phyloP scores from a whole-genome alignment of 2,113 vertebrate genomes.

The Pteruthius melanotis region DNA sequence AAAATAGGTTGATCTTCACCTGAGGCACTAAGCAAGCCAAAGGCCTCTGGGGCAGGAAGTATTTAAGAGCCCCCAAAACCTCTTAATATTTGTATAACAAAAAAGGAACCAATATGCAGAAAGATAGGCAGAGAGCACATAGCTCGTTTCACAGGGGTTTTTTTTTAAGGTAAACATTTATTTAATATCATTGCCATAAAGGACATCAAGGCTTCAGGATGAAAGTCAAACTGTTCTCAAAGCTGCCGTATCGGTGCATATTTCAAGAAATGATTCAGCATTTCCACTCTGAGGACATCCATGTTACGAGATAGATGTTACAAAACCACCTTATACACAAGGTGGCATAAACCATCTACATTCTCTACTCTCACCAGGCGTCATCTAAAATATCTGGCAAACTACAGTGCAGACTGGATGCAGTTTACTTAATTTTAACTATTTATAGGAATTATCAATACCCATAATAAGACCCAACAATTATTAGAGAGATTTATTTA shows the following conservation, averaged over 20 bases:
- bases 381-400: not conserved
- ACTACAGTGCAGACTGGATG: not conserved
- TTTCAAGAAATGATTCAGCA: not conserved
- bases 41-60: not conserved
- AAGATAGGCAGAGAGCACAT: not conserved
- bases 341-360: not conserved
- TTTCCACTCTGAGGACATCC: not conserved
- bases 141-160: not conserved
- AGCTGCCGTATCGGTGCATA: not conserved
- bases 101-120: not conserved
- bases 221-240: not conserved
- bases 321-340: not conserved
- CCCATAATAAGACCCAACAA: not conserved
- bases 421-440: not conserved
- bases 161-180: not conserved
- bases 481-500: not conserved
- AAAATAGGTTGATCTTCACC: not conserved
- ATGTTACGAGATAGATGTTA: not conserved
- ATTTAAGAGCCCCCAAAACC: not conserved
- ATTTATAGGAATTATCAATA: not conserved
- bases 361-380: not conserved
- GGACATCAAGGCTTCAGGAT: not conserved
- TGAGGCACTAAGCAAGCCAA: not conserved
- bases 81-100: not conserved
- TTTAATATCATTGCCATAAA: not conserved